Base-by-base conservation (phyloP, 2,113 vertebrate genomes). In the Caretta caretta region DNA sequence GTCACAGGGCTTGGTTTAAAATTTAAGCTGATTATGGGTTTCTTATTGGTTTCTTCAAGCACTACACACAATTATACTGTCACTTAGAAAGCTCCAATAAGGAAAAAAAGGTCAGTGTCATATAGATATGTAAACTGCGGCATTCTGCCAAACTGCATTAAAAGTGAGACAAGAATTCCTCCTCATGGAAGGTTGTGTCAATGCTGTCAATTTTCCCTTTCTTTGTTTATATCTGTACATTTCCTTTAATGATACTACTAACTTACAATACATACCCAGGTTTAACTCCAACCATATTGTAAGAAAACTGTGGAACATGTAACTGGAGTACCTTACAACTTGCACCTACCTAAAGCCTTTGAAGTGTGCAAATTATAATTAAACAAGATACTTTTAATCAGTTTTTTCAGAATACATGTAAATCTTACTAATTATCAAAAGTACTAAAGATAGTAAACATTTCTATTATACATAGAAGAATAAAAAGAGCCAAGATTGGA, bases 231-330 rank as follows among this genome's bases (percentile, higher is more conserved):
- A 56, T 78, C 20, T 2, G 17, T 0, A 29, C 17, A 1, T 27
- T 46, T 22, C 8, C 48, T 83, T n/a, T 13, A 0, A 0, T 0
- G 3, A 16, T 27, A 24, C 54, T 3, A 25, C 27, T 46, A 0
- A 4, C 62, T 84, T 4, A 3, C 0, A 0, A 62, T 50, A 27
- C 38, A 6, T 1, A 7, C 42, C 54, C 9, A 75, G 42, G 59
- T 53, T 17, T 82, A 76, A 56, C 84, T 42, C 78, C 53, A 62
- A 8, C 80, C 22, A 5, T 2, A 0, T 54, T 8, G 24, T 0
- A 2, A 86, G 46, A 83, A 53, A 76, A 38, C 56, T 11, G 80
- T 3, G 0, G 57, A 19, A 57, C 59, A 46, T 11, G 17, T 24
- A 42, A 69, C 35, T 19, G 35, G 35, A 69, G 62, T n/a, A n/a